Evolutionary conservation across 2,113 vertebrate genomes (phyloP).

Genomic region (Nothobranchius furzeri): DNA sequence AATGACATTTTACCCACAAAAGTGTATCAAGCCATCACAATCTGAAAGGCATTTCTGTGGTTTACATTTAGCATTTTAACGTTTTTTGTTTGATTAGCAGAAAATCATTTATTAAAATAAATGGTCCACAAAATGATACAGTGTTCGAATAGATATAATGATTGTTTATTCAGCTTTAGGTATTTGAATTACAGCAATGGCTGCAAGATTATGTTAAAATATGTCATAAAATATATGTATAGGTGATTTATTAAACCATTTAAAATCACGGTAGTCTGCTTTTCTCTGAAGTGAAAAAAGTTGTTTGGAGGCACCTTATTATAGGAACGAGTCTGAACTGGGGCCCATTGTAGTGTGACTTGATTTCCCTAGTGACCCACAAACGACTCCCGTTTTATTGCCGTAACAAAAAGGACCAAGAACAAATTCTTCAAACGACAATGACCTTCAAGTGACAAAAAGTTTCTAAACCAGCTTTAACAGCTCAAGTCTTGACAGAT

Average conservation of each 20-base stretch:
- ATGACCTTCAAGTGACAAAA: slow-evolving; percentile 33
- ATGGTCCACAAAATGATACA: too few relatives aligned
- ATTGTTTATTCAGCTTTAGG: not conserved
- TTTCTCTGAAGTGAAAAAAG: slow-evolving; percentile 26
- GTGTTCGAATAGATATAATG: too few relatives aligned
- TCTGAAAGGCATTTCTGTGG: slow-evolving; percentile 17
- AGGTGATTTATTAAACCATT: slow-evolving; percentile 1
- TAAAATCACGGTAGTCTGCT: slow-evolving; percentile 23
- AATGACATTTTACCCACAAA: slow-evolving; percentile 16
- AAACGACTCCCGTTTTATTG: slow-evolving; percentile 35
- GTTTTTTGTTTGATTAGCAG: not conserved
- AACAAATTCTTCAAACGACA: slow-evolving; percentile 36
- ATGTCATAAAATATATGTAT: not conserved
- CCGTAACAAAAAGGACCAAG: slow-evolving; percentile 30
- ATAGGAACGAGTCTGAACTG: slow-evolving; percentile 49
- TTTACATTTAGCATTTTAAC: not conserved
- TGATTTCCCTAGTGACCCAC: slow-evolving; percentile 69
- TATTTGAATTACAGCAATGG: not conserved
- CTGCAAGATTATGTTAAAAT: not conserved
- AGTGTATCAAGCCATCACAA: slow-evolving; percentile 1
- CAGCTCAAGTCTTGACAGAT: not conserved
- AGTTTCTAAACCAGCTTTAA: slow-evolving; percentile 25
- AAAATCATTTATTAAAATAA: too few relatives aligned
- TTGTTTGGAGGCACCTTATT: slow-evolving; percentile 39
- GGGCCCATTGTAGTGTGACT: slow-evolving; percentile 45